Percentiles rank a stretch among this genome's conserved stretches.
phyloP scores from a whole-genome alignment of 1,140 invertebrate genomes.

The Drosophila bifasciata region DNA sequence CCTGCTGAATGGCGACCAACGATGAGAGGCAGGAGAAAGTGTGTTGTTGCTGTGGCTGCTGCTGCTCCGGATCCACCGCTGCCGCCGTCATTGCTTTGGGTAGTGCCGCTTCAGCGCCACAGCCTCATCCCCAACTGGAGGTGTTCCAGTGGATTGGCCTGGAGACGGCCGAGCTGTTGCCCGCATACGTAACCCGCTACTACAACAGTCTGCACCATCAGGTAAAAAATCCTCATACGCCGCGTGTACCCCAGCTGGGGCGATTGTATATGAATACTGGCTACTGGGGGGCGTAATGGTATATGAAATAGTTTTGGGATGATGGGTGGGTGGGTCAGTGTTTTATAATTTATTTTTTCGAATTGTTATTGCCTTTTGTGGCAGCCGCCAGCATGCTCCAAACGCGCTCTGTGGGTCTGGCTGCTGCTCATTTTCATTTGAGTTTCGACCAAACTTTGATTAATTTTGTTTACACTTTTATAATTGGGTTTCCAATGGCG shows the following conservation, averaged over 20 bases:
- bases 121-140: conserved; percentile 34
- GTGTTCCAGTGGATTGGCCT: conserved; percentile 88
- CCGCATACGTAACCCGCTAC: conserved; percentile 89
- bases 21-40: conserved; percentile 46
- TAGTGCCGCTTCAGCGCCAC: conserved; percentile 1
- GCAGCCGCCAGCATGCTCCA: too few species aligned
- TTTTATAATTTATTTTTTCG: too few species aligned
- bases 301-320: neutral
- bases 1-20: conserved; percentile 57
- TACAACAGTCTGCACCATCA: conserved; percentile 86
- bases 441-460: conserved; percentile 45
- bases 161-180: conserved; percentile 87
- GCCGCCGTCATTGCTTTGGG: conserved; percentile 9
- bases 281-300: neutral
- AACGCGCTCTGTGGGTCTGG: too few species aligned
- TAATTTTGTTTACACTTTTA: conserved; percentile 48
- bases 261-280: conserved; percentile 3
- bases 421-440: conserved; percentile 14
- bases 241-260: neutral
- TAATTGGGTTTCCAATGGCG: neutral
- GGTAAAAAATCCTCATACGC: conserved; percentile 84
- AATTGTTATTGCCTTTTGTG: too few species aligned
- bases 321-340: neutral
- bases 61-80: conserved; percentile 46
- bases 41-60: conserved; percentile 60